These are phyloP conservation scores for Sylvia atricapilla DNA, from an alignment of 2,113 vertebrate genomes.

Conservation along the genomic window DNA sequence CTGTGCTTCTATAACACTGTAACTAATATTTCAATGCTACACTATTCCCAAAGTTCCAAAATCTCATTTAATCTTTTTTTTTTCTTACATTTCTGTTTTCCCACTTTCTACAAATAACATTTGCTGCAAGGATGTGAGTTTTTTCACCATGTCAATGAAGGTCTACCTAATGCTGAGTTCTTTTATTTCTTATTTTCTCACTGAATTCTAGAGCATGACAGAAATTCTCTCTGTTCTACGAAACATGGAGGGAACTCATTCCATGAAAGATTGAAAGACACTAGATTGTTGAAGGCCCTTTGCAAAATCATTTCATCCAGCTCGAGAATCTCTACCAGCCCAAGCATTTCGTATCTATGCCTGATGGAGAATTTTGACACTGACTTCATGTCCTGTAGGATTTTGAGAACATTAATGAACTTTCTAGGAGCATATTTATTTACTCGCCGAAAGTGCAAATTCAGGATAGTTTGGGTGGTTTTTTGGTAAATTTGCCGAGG, in stretches of 20 bases:
- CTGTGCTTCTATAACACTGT: background rate
- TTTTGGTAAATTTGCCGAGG: background rate
- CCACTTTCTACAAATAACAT: background rate
- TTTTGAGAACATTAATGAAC: background rate
- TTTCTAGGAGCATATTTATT: background rate
- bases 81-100: background rate
- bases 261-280: background rate
- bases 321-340: background rate
- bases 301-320: background rate
- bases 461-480: accelerated
- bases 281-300: background rate
- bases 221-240: background rate
- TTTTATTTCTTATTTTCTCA: background rate
- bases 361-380: background rate
- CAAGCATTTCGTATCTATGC: background rate
- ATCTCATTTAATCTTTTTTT: background rate
- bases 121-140: background rate
- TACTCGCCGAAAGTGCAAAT: background rate
- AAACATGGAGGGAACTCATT: background rate
- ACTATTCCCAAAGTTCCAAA: background rate
- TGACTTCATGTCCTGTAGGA: background rate
- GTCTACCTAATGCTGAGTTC: background rate
- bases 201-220: background rate
- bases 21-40: slow-evolving; percentile 1
- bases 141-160: background rate